Conservation (phyloP, 2,888 invertebrate genomes). For the Pristionchus entomophagus region DNA sequence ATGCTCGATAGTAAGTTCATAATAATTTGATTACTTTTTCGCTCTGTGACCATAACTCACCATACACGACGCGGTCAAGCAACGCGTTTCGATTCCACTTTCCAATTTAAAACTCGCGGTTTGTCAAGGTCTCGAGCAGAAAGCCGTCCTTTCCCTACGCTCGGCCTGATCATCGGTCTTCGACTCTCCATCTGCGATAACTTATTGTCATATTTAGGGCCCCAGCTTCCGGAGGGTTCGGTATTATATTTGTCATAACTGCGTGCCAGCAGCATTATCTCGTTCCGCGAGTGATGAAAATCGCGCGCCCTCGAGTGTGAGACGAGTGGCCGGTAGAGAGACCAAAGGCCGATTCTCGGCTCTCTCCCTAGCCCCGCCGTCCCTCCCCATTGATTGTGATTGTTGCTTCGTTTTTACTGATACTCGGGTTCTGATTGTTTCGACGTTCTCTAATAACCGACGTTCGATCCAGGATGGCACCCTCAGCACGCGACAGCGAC, state of each 20-base stretch:
- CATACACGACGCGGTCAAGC: background rate
- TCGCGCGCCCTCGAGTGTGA: background rate
- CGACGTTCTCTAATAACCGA: background rate
- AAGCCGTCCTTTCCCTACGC: background rate
- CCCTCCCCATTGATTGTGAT: background rate
- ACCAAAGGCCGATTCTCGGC: conserved; percentile 33
- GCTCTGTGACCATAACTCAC: background rate
- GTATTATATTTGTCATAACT: conserved; percentile 13
- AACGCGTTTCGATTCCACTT: background rate
- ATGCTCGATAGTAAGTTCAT: no score
- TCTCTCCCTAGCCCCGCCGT: background rate
- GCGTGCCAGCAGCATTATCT: background rate
- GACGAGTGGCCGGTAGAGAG: conserved; percentile 17
- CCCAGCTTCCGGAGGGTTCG: conserved; percentile 11
- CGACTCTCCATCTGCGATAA: conserved; percentile 46
- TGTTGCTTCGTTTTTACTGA: background rate
- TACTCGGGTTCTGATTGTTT: background rate
- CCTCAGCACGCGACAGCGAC: background rate
- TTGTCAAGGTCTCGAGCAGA: conserved; percentile 1
- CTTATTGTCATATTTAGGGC: conserved; percentile 5
- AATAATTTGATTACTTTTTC: no score
- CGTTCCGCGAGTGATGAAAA: background rate
- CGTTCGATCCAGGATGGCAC: conserved; percentile 20
- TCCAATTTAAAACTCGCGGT: conserved; percentile 8
- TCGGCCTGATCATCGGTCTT: conserved; percentile 46